Evolutionary conservation across 2,113 vertebrate genomes (phyloP).

Genomic region (Paradisaea rubra): DNA sequence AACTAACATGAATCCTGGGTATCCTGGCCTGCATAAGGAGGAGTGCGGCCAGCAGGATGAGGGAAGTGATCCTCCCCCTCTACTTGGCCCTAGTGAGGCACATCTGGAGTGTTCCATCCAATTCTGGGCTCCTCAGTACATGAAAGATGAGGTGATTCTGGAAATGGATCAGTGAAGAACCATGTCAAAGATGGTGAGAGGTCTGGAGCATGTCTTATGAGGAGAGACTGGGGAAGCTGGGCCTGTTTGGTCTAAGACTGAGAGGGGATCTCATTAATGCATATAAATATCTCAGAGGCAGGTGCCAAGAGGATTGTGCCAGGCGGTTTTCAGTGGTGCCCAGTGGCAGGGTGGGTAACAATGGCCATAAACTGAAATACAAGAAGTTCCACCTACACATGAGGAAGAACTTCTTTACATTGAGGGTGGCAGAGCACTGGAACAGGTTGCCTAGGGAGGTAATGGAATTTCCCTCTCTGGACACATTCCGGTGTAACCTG

Average conservation of each 20-base stretch:
- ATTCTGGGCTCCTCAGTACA: neutral
- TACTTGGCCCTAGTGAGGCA: neutral
- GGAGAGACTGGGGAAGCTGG: neutral
- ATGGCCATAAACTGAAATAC: neutral
- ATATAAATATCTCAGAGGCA: neutral
- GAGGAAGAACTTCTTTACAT: neutral
- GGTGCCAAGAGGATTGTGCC: neutral
- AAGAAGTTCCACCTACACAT: neutral
- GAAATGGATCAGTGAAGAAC: neutral
- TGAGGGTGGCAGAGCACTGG: neutral
- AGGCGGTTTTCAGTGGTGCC: neutral
- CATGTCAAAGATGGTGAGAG: neutral
- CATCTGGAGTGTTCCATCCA: neutral
- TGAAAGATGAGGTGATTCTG: neutral
- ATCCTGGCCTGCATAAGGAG: neutral
- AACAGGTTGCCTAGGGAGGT: neutral
- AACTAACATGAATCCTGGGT: neutral
- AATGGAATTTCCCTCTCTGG: neutral
- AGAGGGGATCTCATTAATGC: neutral
- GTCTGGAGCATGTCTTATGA: neutral
- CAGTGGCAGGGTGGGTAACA: rapidly evolving
- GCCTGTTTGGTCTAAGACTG: neutral
- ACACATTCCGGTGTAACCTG: neutral
- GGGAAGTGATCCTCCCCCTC: neutral
- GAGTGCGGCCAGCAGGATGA: neutral